phyloP scores from a whole-genome alignment of 2,888 invertebrate species.

The Microplitis deprimator region DNA sequence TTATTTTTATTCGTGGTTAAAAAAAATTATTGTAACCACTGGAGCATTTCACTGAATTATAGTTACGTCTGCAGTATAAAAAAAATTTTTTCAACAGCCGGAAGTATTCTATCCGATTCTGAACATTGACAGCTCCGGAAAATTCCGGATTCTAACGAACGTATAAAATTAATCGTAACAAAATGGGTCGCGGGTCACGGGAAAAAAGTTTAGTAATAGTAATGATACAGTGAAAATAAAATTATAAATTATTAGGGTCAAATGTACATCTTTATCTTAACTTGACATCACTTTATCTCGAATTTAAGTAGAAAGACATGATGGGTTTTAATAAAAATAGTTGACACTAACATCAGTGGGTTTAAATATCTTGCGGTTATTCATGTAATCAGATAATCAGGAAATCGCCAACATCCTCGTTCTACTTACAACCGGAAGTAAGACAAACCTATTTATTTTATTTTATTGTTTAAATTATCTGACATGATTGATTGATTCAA shows the following conservation, averaged over 20 bases:
- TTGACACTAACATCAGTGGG: constrained; percentile 25
- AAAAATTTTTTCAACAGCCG: too few species aligned
- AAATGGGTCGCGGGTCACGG: too few species aligned
- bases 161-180: too few species aligned
- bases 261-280: constrained; percentile 40
- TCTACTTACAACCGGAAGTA: constrained; percentile 19
- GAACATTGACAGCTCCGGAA: too few species aligned
- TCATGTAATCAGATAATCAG: constrained; percentile 49
- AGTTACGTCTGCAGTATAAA: too few species aligned
- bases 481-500: neutral
- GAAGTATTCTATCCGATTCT: too few species aligned
- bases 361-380: constrained; percentile 29
- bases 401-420: constrained; percentile 61
- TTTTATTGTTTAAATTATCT: neutral
- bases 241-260: constrained; percentile 47
- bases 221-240: neutral
- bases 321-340: constrained; percentile 18
- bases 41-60: too few species aligned
- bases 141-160: too few species aligned
- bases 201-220: too few species aligned
- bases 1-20: too few species aligned
- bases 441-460: constrained; percentile 9
- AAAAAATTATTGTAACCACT: too few species aligned
- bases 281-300: neutral
- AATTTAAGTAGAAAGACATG: neutral